Base-by-base conservation (phyloP, 1,140 invertebrate species). In the Rhynchophorus ferrugineus region DNA sequence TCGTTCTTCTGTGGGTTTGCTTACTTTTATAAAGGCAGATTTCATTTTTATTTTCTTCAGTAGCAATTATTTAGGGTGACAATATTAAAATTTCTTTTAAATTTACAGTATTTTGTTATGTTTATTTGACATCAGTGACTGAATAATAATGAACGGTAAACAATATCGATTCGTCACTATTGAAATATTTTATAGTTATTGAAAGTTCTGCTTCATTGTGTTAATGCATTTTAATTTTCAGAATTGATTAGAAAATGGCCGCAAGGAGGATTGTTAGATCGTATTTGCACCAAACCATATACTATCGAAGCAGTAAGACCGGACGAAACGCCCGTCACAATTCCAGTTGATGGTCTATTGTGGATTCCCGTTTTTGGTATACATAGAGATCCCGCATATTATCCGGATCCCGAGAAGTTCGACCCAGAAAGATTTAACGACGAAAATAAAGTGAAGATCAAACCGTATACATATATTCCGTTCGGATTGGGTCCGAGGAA, bases 401-500 rank as follows among this genome's bases (percentile, higher is more conserved):
- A 62, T 21, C 60, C 60, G 0, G 54, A 73, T 22, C 71, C 74
- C 1, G 57, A 73, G 1, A 63, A 58, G 19, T 76, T 73, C 45
- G 65, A 73, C 59, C 72, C 73, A 5, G 72, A 76, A 49, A 56
- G 73, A 19, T 76, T 73, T 46, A 63, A 50, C 2, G 65, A 71
- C 9, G 69, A 66, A 20, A 71, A 70, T 44, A 62, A 67, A 18
- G 34, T 56, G 3, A 60, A 56, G 2, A 52, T 65, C 20, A 54
- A 63, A 9, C 69, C 65, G 1, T 73, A 63, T 41, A 49, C 65
- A n/a, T 78, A 67, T 58, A 48, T 76, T 41, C 73, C 77, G 1
- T 78, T 79, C 59, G 74, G 75, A 18, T 58, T 72, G 29, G 79
- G 79, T 35, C 48, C 57, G 2, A 17, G 56, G 35, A 24, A n/a